Percentiles rank a stretch among this genome's conserved stretches.
These are phyloP conservation scores for Eunapius fragilis DNA, from an alignment of 37 sponge, comb jelly and placozoan species.

Conservation along the genomic window DNA sequence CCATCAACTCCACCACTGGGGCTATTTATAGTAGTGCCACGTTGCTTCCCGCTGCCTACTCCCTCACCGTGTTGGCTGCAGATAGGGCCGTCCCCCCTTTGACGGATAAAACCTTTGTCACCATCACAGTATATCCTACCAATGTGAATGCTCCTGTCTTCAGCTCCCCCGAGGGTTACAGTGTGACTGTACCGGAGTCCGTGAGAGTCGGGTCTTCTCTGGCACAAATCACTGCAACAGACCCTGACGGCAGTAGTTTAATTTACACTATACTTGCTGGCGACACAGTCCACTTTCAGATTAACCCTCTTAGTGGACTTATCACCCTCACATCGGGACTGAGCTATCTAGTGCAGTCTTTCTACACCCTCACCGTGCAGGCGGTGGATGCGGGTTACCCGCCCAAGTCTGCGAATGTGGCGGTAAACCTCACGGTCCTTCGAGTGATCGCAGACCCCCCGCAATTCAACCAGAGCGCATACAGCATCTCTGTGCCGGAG, in stretches of 20 bases:
- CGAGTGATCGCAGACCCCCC: conserved; percentile 72
- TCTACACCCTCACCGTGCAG: conserved; percentile 34
- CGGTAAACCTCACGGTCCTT: conserved; percentile 48
- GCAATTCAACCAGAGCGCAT: conserved; percentile 33
- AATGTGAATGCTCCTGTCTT: conserved; percentile 73
- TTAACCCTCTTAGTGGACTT: conserved; percentile 44
- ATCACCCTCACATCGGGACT: conserved; percentile 31
- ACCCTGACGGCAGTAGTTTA: conserved; percentile 26
- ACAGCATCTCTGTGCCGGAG: conserved; percentile 43
- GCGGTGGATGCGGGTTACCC: conserved; percentile 74
- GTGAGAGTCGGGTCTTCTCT: conserved; percentile 22
- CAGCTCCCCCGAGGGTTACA: conserved; percentile 28
- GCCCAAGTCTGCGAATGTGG: conserved; percentile 4
- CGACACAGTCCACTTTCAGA: conserved; percentile 39
- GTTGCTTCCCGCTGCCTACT: conserved; percentile 11
- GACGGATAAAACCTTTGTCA: conserved; percentile 19
- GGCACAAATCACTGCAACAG: conserved; percentile 49
- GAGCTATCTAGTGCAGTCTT: conserved; percentile 27
- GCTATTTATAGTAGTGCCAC: conserved; percentile 27
- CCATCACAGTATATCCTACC: conserved; percentile 32
- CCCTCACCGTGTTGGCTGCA: conserved; percentile 47
- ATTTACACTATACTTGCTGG: conserved; percentile 48
- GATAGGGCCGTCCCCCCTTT: conserved; percentile 73
- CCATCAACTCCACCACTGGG: conserved; percentile 48
- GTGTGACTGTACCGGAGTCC: conserved; percentile 52